phyloP scores from a whole-genome alignment of 2,113 vertebrate genomes.

The Craseonycteris thonglongyai region DNA sequence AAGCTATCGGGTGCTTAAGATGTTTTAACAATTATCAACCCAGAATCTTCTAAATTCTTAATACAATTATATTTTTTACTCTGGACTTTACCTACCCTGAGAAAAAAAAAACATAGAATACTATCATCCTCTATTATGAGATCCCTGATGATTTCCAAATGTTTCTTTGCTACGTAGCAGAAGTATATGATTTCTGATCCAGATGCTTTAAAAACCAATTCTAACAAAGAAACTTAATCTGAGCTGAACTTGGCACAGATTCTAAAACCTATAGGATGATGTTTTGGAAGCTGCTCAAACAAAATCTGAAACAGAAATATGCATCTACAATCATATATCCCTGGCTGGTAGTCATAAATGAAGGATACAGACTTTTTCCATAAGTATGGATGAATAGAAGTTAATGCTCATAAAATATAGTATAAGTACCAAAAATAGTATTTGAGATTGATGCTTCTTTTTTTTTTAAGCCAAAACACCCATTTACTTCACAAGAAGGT shows the following conservation, averaged over 20 bases:
- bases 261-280: conserved; percentile 73
- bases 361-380: conserved; percentile 78
- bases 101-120: conserved; percentile 58
- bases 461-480: conserved; percentile 56
- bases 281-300: conserved; percentile 84
- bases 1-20: not conserved
- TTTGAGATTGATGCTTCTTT: conserved; percentile 47
- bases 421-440: conserved; percentile 60
- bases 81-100: conserved; percentile 27
- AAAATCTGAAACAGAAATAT: conserved; percentile 80
- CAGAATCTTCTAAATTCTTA: conserved; percentile 53
- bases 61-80: conserved; percentile 35
- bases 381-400: conserved; percentile 77
- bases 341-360: conserved; percentile 77
- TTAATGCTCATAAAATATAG: conserved; percentile 76
- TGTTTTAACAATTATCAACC: conserved; percentile 57
- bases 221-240: conserved; percentile 83
- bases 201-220: conserved; percentile 81
- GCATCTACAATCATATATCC: conserved; percentile 72
- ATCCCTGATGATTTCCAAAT: conserved; percentile 85
- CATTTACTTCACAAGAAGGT: conserved; percentile 24
- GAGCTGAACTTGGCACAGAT: conserved; percentile 79
- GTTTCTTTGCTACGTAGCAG: conserved; percentile 74
- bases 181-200: conserved; percentile 82
- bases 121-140: conserved; percentile 66